Conservation (phyloP, 2,797 vertebrate species). For the Mus caroli region DNA sequence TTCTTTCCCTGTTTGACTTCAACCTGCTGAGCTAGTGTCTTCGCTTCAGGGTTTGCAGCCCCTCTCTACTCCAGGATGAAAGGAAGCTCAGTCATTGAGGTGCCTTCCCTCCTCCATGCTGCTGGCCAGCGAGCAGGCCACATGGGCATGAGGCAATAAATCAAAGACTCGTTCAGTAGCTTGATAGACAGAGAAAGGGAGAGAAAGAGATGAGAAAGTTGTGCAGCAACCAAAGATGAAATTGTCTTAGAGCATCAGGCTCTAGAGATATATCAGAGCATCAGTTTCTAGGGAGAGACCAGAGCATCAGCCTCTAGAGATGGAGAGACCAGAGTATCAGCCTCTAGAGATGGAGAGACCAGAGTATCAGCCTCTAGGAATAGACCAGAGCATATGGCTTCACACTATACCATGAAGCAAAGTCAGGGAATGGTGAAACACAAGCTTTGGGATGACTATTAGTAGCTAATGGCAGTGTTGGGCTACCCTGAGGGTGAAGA, state of each 20-base stretch:
- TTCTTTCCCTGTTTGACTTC: background rate
- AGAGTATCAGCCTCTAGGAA: background rate
- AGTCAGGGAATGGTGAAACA: background rate
- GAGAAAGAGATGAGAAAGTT: constrained; percentile 5
- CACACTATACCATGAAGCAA: background rate
- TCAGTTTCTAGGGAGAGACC: background rate
- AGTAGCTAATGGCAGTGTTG: background rate
- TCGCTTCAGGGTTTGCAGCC: background rate
- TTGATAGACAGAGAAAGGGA: background rate
- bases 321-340: background rate
- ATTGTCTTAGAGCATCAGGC: background rate
- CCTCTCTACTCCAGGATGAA: background rate
- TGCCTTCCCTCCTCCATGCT: background rate
- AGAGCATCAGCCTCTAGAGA: background rate
- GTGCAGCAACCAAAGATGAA: background rate
- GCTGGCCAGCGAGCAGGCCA: background rate
- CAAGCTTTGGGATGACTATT: background rate
- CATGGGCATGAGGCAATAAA: background rate
- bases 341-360: background rate
- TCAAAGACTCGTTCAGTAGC: background rate
- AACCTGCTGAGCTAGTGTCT: background rate
- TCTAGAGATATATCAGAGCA: background rate
- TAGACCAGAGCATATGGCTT: background rate
- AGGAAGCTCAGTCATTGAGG: background rate
- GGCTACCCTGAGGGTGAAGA: background rate